Conservation (phyloP, 2,113 vertebrate genomes). For the Solenodon paradoxus region DNA sequence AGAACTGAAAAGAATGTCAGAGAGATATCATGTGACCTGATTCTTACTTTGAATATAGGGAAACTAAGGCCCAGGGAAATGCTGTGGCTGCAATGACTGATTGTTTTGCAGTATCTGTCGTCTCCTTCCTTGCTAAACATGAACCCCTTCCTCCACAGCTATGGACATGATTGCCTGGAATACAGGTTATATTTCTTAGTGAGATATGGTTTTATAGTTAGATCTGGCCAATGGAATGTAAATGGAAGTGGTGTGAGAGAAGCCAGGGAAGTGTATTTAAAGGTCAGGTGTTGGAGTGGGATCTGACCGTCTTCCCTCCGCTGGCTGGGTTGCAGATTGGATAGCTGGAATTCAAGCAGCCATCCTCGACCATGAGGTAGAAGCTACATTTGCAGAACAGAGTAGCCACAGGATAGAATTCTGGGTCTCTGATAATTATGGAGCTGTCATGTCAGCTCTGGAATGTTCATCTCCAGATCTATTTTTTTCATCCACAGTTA, state of each 20-base stretch:
- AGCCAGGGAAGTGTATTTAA: neutral
- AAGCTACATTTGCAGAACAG: neutral
- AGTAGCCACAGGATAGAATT: neutral
- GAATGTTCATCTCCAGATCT: neutral
- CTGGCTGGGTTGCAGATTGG: neutral
- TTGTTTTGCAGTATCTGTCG: neutral
- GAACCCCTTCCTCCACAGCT: neutral
- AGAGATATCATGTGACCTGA: neutral
- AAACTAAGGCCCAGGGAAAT: slow-evolving; percentile 14
- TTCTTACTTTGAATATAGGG: slow-evolving; percentile 16
- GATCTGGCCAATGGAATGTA: neutral
- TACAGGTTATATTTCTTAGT: neutral
- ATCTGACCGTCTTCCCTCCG: neutral
- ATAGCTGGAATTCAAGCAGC: neutral
- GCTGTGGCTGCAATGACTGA: neutral
- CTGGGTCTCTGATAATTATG: neutral
- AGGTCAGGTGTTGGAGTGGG: neutral
- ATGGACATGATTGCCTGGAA: neutral
- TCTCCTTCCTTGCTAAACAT: neutral
- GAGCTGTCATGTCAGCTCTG: neutral
- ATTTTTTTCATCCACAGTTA: neutral
- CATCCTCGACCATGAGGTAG: neutral
- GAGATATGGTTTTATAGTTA: neutral
- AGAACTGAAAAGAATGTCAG: neutral
- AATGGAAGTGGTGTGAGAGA: neutral